Percentiles rank a stretch among this genome's conserved stretches.
Conservation (phyloP, 1,140 invertebrate species). For the Zaprionus gabonicus region DNA sequence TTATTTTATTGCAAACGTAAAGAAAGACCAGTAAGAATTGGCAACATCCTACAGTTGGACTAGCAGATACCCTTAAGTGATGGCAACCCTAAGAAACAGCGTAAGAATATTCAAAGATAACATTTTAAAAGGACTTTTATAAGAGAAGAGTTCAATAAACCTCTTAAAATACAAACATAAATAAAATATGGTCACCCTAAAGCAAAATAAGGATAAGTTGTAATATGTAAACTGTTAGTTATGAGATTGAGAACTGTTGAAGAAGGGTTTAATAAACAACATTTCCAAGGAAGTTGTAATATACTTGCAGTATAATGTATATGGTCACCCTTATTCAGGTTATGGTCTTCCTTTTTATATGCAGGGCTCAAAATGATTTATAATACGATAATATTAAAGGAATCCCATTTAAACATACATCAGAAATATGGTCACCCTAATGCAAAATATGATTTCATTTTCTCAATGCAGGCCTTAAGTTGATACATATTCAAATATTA, state of each 20-base stretch:
- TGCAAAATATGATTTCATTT: too few species aligned
- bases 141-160: too few species aligned
- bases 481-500: too few species aligned
- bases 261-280: too few species aligned
- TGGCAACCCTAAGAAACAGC: not conserved
- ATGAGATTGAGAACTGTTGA: too few species aligned
- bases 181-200: too few species aligned
- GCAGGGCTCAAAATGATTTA: too few species aligned
- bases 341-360: too few species aligned
- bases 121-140: not conserved
- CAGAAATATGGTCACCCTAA: not conserved
- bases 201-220: not conserved
- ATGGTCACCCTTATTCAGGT: not conserved
- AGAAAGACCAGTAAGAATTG: conserved; percentile 28
- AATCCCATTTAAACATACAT: too few species aligned
- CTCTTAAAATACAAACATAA: too few species aligned
- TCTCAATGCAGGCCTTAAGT: too few species aligned
- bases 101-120: not conserved
- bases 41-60: not conserved
- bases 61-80: not conserved
- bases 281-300: not conserved
- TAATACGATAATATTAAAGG: too few species aligned
- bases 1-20: conserved; percentile 52
- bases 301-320: not conserved
- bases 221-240: not conserved